Percentiles rank a stretch among this genome's conserved stretches.
Conservation (phyloP, 2,888 invertebrate genomes). For the Leptinotarsa juncta region DNA sequence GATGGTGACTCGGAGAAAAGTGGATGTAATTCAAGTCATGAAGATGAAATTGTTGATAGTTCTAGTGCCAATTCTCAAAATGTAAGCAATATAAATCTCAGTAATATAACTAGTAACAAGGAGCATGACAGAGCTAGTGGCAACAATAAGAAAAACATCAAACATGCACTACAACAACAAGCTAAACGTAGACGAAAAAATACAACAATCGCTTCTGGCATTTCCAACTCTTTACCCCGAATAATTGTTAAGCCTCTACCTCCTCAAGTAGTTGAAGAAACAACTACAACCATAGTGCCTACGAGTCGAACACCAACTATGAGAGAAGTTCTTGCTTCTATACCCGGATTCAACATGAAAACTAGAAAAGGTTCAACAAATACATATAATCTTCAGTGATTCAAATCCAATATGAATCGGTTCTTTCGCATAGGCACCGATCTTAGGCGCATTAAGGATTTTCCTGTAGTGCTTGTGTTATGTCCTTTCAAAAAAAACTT, state of each 20-base stretch:
- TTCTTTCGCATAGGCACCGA: no score
- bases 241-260: conserved; percentile 78
- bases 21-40: conserved; percentile 55
- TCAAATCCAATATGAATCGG: no score
- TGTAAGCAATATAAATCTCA: conserved; percentile 44
- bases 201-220: conserved; percentile 75
- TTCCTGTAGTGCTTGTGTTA: no score
- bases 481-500: no score
- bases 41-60: conserved; percentile 52
- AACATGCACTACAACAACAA: conserved; percentile 81
- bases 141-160: conserved; percentile 76
- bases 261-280: conserved; percentile 67
- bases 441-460: no score
- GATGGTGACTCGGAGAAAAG: conserved; percentile 59
- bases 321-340: conserved; percentile 86
- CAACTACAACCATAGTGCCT: conserved; percentile 59
- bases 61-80: conserved; percentile 42
- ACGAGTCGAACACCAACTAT: conserved; percentile 74
- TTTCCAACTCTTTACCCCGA: conserved; percentile 77
- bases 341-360: conserved; percentile 89
- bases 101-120: conserved; percentile 40
- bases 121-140: conserved; percentile 53
- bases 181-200: conserved; percentile 85
- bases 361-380: conserved; percentile 75
- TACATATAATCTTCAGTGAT: no score